Evolutionary conservation across 2,113 vertebrate species (phyloP), one percentile per base, ranked within the genome.

Genomic region (Pseudolaguvia tuberculata): DNA sequence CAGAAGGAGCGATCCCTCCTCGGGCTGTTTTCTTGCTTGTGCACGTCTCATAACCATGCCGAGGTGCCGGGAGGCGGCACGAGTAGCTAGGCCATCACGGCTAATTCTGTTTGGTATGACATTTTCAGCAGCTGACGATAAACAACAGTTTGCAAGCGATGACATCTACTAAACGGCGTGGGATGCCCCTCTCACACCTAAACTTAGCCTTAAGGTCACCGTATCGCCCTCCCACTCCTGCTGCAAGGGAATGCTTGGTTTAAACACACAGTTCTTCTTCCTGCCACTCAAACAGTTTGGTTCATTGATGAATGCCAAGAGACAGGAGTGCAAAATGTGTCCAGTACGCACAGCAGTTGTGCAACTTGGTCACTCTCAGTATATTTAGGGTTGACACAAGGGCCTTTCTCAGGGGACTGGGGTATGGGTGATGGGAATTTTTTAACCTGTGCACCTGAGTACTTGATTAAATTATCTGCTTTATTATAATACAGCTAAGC

Each of bases 21-120:
- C 78, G 68, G 84, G 84, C 80, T 83, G 80, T 85, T 83, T 82
- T 83, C 79, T 73, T 61, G 68, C 75, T 71, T 56, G 31, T 50
- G 45, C 68, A 73, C 62, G 56, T 5, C 23, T 62, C 74, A 52
- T 76, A 67, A 71, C 72, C 27, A 76, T 56, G 62, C 72, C 17
- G 61, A 73, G 80, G 56, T 76, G 76, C 82, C 73, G 73, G 70
- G 71, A 72, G 70, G 70, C 68, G 71, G 78, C 82, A 75, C 65
- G 75, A 53, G 79, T 77, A 76, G 76, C 75, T 47, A 67, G 68
- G 80, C 80, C 80, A 76, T 82, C 82, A 81, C 63, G 69, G 63
- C 80, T 83, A 79, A 81, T 83, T 83, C 78, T 79, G 80, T 82
- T 83, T 83, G 77, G 82, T 82, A 82, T 73, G 78, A 80, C 82